Conservation (phyloP, 2,888 invertebrate species). For the Cerastoderma edule region DNA sequence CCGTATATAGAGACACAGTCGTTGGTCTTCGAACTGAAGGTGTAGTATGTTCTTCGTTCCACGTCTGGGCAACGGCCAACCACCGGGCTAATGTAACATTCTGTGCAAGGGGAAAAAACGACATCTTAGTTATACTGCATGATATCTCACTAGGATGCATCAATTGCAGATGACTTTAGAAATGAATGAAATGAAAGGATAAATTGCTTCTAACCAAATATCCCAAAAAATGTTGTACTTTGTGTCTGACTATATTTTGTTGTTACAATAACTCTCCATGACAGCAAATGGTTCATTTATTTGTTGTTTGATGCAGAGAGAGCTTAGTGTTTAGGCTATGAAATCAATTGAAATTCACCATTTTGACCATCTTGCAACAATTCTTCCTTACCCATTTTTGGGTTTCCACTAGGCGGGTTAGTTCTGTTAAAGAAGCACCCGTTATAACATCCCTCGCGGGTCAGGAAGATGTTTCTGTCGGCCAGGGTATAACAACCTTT, state of each 20-base stretch:
- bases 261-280: no score
- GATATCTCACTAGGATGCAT: no score
- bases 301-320: not conserved
- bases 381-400: slow-evolving; percentile 8
- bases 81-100: slow-evolving; percentile 42
- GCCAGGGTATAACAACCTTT: slow-evolving; percentile 46
- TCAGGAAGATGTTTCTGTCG: slow-evolving; percentile 45
- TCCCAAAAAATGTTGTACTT: no score
- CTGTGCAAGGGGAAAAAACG: no score
- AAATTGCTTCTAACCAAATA: no score
- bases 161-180: no score
- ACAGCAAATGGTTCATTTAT: not conserved
- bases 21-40: slow-evolving; percentile 35
- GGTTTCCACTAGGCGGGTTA: slow-evolving; percentile 12
- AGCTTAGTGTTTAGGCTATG: not conserved
- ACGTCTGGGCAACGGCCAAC: slow-evolving; percentile 36
- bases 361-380: not conserved
- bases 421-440: slow-evolving; percentile 24
- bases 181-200: no score
- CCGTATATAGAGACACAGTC: slow-evolving; percentile 41
- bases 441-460: slow-evolving; percentile 31
- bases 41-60: slow-evolving; percentile 34
- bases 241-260: no score
- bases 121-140: no score
- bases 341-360: no score